A percentile compares a stretch with the other conserved stretches of the same genome.
phyloP scores from a whole-genome alignment of 1,140 invertebrate species.

The Drosophila hydei region DNA sequence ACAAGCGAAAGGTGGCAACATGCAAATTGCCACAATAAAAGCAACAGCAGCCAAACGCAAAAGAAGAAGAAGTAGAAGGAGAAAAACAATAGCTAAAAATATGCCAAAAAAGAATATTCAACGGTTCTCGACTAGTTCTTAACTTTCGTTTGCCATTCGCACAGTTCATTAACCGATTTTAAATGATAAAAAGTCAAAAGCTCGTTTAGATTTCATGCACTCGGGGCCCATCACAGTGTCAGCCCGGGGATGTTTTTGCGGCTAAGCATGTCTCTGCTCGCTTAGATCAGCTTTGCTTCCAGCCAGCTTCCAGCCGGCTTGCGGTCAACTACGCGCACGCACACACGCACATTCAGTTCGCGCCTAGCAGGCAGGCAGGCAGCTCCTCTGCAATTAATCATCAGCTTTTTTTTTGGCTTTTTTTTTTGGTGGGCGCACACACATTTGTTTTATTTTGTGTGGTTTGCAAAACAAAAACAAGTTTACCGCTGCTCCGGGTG shows the following conservation, averaged over 20 bases:
- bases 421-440: slow-evolving; percentile 47
- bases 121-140: slow-evolving; percentile 36
- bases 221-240: slow-evolving; percentile 5
- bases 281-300: slow-evolving; percentile 25
- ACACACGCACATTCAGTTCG: slow-evolving; percentile 27
- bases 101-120: slow-evolving; percentile 23
- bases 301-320: slow-evolving; percentile 1
- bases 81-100: background rate
- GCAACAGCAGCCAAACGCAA: background rate
- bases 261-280: slow-evolving; percentile 4
- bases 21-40: slow-evolving; percentile 66
- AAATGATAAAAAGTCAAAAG: slow-evolving; percentile 45
- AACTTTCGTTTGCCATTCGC: slow-evolving; percentile 54
- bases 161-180: slow-evolving; percentile 75
- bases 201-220: slow-evolving; percentile 13
- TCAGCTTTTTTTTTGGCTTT: slow-evolving; percentile 49
- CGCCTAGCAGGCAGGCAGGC: slow-evolving; percentile 16
- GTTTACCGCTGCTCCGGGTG: slow-evolving; percentile 57
- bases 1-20: slow-evolving; percentile 76
- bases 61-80: slow-evolving; percentile 16
- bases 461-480: slow-evolving; percentile 65
- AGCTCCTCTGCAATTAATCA: slow-evolving; percentile 72
- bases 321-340: slow-evolving; percentile 21
- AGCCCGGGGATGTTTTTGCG: slow-evolving; percentile 17
- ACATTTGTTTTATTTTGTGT: slow-evolving; percentile 52